Conservation (phyloP, 2,113 vertebrate species). For the Notarius quadriscutis region DNA sequence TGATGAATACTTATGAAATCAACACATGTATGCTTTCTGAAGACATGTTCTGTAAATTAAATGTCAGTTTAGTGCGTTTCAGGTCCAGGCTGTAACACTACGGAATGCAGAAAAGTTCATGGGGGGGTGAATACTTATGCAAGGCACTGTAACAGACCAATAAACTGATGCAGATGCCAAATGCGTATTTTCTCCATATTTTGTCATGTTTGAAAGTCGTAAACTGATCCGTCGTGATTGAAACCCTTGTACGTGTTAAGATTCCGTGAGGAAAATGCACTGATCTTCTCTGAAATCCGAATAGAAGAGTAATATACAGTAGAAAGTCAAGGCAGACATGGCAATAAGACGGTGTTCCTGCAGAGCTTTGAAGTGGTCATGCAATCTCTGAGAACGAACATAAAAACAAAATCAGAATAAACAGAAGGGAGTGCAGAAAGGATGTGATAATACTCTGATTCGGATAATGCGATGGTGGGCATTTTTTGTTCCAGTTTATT, state of each 20-base stretch:
- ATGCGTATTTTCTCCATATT: conserved; percentile 56
- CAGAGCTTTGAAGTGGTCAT: conserved; percentile 81
- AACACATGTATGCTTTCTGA: not conserved
- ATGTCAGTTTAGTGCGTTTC: not conserved
- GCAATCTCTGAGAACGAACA: conserved; percentile 66
- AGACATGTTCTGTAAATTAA: not conserved
- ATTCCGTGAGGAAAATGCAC: conserved; percentile 46
- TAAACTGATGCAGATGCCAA: conserved; percentile 63
- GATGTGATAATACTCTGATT: conserved; percentile 55
- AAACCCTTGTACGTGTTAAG: conserved; percentile 28
- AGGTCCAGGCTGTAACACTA: not conserved
- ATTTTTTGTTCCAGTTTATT: conserved; percentile 63
- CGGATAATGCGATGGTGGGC: conserved; percentile 70
- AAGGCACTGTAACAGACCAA: not conserved
- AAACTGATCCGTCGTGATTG: conserved; percentile 13
- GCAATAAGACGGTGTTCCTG: conserved; percentile 75
- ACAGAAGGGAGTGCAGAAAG: conserved; percentile 26
- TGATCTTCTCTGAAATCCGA: conserved; percentile 70
- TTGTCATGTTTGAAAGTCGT: conserved; percentile 12
- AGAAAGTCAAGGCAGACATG: conserved; percentile 86
- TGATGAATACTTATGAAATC: not conserved
- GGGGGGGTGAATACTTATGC: conserved; percentile 1
- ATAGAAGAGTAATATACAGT: conserved; percentile 72
- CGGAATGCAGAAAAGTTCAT: not conserved
- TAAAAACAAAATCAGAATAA: conserved; percentile 61